phyloP scores from a whole-genome alignment of 2,888 invertebrate species.

The Magallana nippona region DNA sequence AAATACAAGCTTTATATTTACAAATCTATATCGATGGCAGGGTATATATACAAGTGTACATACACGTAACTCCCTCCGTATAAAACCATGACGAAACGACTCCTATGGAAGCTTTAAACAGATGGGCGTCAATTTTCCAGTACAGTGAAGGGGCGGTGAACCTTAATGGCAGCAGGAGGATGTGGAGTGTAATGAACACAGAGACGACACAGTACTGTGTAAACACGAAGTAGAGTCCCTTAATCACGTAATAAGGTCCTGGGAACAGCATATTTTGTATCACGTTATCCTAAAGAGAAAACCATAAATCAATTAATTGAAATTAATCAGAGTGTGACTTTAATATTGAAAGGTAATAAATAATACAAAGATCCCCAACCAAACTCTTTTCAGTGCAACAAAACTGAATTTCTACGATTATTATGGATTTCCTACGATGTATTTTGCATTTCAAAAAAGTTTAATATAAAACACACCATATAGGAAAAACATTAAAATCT shows the following conservation, averaged over 20 bases:
- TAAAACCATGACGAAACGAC: constrained; percentile 23
- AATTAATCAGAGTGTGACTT: too few species aligned
- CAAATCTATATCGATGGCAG: too few species aligned
- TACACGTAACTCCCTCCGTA: not conserved
- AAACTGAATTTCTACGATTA: too few species aligned
- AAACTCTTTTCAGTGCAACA: too few species aligned
- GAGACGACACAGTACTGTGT: not conserved
- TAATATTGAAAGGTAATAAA: too few species aligned
- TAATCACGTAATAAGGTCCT: not conserved
- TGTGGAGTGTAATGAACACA: not conserved
- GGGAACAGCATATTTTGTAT: not conserved
- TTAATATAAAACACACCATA: too few species aligned
- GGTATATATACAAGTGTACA: not conserved
- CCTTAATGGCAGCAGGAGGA: not conserved
- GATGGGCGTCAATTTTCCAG: constrained; percentile 1
- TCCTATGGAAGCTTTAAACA: not conserved
- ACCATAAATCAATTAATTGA: too few species aligned
- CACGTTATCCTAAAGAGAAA: not conserved
- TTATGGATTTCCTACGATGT: too few species aligned
- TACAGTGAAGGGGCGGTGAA: not conserved
- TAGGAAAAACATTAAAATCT: too few species aligned
- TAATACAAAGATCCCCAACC: too few species aligned
- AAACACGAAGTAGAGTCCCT: not conserved
- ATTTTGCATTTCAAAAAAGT: too few species aligned
- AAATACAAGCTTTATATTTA: too few species aligned